Conservation (phyloP, 1,140 invertebrate genomes). For the Papilio dardanus region DNA sequence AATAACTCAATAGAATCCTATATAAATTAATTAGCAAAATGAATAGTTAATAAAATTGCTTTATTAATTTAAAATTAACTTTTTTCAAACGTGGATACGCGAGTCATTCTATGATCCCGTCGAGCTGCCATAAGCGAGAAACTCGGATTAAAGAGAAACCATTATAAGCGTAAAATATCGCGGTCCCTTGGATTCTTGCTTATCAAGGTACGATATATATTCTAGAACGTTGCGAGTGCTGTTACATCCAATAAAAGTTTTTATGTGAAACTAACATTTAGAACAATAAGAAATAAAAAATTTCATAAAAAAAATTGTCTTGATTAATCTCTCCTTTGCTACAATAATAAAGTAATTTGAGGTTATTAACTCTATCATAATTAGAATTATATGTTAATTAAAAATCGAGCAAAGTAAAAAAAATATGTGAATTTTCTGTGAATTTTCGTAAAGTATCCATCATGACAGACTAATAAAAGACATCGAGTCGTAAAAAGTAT, state of each 20-base stretch:
- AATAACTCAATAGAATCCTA: not conserved
- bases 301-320: slow-evolving; percentile 20
- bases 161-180: too few species aligned
- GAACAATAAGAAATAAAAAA: slow-evolving; percentile 36
- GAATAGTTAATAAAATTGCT: not conserved
- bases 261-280: slow-evolving; percentile 18
- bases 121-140: too few species aligned
- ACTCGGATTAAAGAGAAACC: too few species aligned
- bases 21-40: not conserved
- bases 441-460: not conserved
- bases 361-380: slow-evolving; percentile 28
- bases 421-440: not conserved
- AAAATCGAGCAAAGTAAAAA: not conserved
- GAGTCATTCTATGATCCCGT: too few species aligned
- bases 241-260: slow-evolving; percentile 10
- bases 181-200: too few species aligned
- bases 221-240: too few species aligned
- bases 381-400: slow-evolving; percentile 10
- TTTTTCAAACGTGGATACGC: too few species aligned
- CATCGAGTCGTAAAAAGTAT: slow-evolving; percentile 30
- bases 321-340: slow-evolving; percentile 27
- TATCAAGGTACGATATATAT: too few species aligned
- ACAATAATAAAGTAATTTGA: slow-evolving; percentile 29
- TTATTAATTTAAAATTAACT: too few species aligned
- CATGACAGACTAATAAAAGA: slow-evolving; percentile 28